A percentile compares a stretch with the other conserved stretches of the same genome.
phyloP scores from a whole-genome alignment of 2,113 vertebrate species.

The Cromileptes altivelis region DNA sequence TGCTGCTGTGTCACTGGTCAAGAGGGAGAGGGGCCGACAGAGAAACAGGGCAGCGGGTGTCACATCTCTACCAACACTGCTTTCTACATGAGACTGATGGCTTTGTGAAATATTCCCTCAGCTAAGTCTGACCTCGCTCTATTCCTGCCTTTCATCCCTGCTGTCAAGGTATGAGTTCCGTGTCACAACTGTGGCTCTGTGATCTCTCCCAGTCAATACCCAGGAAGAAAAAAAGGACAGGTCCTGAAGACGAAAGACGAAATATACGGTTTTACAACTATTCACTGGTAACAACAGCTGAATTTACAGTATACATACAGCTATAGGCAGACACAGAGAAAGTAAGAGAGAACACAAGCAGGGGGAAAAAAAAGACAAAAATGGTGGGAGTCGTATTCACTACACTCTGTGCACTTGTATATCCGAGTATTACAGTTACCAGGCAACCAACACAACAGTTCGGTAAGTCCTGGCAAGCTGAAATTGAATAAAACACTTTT shows the following conservation, averaged over 20 bases:
- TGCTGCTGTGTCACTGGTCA: constrained; percentile 45
- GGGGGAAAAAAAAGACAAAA: constrained; percentile 26
- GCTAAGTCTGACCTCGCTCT: constrained; percentile 59
- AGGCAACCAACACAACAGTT: constrained; percentile 79
- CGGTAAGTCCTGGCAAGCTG: constrained; percentile 66
- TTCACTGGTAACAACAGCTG: constrained; percentile 20
- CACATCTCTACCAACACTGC: constrained; percentile 40
- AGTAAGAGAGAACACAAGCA: constrained; percentile 26
- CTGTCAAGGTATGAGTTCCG: constrained; percentile 55
- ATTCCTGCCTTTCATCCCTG: constrained; percentile 60
- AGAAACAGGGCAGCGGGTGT: constrained; percentile 41
- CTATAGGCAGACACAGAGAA: constrained; percentile 9
- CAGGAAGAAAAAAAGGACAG: not conserved
- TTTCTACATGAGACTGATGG: constrained; percentile 56
- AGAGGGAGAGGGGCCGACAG: constrained; percentile 19
- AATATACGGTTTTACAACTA: constrained; percentile 10
- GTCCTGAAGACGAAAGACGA: not conserved
- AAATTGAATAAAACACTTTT: constrained; percentile 78
- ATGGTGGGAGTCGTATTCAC: constrained; percentile 50
- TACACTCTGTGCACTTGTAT: constrained; percentile 56
- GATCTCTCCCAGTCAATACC: constrained; percentile 52
- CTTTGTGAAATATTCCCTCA: constrained; percentile 63
- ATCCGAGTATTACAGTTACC: constrained; percentile 73
- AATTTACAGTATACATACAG: not conserved
- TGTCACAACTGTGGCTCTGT: constrained; percentile 61